Evolutionary conservation across 2,797 vertebrate species (phyloP), one percentile per base, ranked within the genome.

Genomic region (Intellagama lesueurii): DNA sequence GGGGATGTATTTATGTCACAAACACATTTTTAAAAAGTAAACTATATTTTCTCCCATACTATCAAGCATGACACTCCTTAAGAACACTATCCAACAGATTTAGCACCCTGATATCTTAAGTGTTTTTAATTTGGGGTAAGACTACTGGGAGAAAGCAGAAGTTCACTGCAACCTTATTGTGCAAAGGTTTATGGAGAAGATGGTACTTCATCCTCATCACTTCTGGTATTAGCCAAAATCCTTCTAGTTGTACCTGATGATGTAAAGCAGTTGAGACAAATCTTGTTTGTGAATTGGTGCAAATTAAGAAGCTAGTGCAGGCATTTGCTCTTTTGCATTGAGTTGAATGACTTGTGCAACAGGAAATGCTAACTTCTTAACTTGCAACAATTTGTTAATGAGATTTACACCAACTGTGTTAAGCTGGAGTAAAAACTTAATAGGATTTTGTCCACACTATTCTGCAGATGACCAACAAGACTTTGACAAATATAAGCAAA

Each of bases 401-500:
- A 19, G 60, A 64, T 64, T 64, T 64, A 64, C 60, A 64, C 60
- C 60, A 64, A 64, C 60, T 17, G 60, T 17, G 60, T 19, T 64
- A 64, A 14, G 19, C 19, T 64, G 19, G 60, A 64, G 5, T 64
- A 5, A 64, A 22, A 64, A 22, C 60, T 64, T 14, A 22, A 64
- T 64, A 64, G 60, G 60, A 22, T 64, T 3, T 64, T 64, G 16
- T 17, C 60, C 60, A 6, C 87, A 56, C 35, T 81, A 88, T 17
- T 49, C 69, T 85, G 88, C 78, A 14, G 56, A 78, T 69, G 92
- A 80, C 69, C 85, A 49, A 16, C 28, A 78, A 79, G 32, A 77
- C 40, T 83, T 83, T n/a, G 68, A 24, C 68, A 87, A 44, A 66
- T 49, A 40, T 12, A 80, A 82, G 70, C 49, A 83, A 78, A 40